Conservation (phyloP, 2,113 vertebrate genomes). For the Ploceus nigricollis region DNA sequence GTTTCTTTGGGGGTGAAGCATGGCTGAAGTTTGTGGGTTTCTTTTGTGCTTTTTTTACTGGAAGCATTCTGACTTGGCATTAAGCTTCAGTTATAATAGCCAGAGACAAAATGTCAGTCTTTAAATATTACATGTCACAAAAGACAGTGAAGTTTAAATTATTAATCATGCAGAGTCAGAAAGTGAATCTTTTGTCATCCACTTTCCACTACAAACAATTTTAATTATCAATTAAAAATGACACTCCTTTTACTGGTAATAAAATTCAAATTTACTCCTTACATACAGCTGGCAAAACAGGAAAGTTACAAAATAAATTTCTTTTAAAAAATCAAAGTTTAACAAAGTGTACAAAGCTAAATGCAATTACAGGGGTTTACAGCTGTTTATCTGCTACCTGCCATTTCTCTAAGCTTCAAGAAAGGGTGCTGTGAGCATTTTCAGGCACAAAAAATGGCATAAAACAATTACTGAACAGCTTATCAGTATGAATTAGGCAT, state of each 20-base stretch:
- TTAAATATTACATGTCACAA: constrained; percentile 8
- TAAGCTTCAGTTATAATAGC: background rate
- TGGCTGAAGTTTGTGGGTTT: background rate
- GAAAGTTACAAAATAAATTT: background rate
- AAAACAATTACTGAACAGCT: background rate
- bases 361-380: background rate
- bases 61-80: background rate
- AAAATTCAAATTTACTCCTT: background rate
- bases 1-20: background rate
- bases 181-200: background rate
- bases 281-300: background rate
- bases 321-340: background rate
- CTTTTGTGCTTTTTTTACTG: background rate
- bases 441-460: background rate
- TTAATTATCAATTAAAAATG: background rate
- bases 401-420: background rate
- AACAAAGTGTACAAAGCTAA: background rate
- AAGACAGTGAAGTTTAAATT: background rate
- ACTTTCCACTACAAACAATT: background rate
- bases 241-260: background rate
- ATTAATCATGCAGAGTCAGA: background rate
- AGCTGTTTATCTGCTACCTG: background rate
- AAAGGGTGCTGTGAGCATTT: background rate
- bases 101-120: constrained; percentile 37
- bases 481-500: background rate